Conservation (phyloP, 2,888 invertebrate genomes). For the Drosophila koepferae region DNA sequence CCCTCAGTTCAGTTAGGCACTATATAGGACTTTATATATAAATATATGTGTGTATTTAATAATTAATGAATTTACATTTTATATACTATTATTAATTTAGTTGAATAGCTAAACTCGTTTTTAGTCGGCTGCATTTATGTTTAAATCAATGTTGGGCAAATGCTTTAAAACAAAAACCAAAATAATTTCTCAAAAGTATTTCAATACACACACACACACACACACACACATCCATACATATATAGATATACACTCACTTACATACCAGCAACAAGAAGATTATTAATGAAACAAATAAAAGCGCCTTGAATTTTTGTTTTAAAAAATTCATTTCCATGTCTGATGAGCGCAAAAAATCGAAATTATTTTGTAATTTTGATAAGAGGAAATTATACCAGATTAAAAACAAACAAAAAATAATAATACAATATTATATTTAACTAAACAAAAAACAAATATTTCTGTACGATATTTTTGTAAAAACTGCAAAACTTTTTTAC, state of each 20-base stretch:
- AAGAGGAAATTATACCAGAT: conserved; percentile 64
- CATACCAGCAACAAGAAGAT: conserved; percentile 33
- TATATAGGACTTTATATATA: neutral
- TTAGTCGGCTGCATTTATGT: conserved; percentile 64
- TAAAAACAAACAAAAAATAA: neutral
- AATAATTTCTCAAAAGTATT: conserved; percentile 61
- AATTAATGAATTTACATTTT: conserved; percentile 43
- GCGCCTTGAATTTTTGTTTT: conserved; percentile 79
- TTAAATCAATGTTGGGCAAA: conserved; percentile 41
- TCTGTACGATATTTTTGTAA: conserved; percentile 74
- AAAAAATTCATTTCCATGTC: conserved; percentile 69
- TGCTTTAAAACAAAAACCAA: conserved; percentile 24
- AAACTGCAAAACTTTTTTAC: conserved; percentile 52
- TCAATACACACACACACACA: conserved; percentile 40
- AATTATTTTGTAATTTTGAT: conserved; percentile 67
- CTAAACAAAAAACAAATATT: conserved; percentile 34
- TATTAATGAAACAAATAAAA: neutral
- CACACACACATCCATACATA: conserved; percentile 7
- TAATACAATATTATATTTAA: conserved; percentile 29
- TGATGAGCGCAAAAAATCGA: conserved; percentile 17
- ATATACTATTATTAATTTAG: conserved; percentile 16
- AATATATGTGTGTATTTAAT: conserved; percentile 14
- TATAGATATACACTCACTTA: conserved; percentile 7
- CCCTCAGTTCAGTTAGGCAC: conserved; percentile 18
- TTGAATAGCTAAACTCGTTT: conserved; percentile 26